phyloP scores from a whole-genome alignment of 1,140 invertebrate species.

The Scaptomyza graminum region DNA sequence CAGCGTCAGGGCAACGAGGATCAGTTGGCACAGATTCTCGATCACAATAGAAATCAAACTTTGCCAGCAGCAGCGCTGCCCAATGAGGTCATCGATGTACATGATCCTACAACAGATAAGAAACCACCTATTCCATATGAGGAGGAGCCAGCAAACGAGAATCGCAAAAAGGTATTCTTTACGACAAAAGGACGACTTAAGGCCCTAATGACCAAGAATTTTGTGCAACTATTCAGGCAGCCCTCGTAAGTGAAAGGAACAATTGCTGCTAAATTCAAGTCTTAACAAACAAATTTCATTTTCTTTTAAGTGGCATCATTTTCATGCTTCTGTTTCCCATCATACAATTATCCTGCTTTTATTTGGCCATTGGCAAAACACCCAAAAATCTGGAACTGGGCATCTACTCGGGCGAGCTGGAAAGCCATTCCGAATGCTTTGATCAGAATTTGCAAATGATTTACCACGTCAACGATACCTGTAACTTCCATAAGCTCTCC shows the following conservation, averaged over 20 bases:
- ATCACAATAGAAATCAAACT: constrained; percentile 53
- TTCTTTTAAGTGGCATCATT: constrained; percentile 87
- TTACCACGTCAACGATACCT: constrained; percentile 73
- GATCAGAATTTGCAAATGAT: constrained; percentile 66
- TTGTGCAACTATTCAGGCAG: constrained; percentile 87
- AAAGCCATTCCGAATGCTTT: constrained; percentile 74
- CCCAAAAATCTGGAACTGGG: constrained; percentile 89
- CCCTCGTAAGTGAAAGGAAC: constrained; percentile 85
- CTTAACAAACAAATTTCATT: too few relatives aligned
- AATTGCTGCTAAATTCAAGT: neutral
- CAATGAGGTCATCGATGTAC: constrained; percentile 68
- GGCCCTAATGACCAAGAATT: constrained; percentile 86
- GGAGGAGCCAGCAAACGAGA: constrained; percentile 63
- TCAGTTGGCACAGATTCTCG: constrained; percentile 58
- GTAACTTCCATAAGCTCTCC: constrained; percentile 85
- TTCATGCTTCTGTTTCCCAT: constrained; percentile 93
- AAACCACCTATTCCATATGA: constrained; percentile 61
- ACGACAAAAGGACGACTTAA: constrained; percentile 80
- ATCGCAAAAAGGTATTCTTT: constrained; percentile 71
- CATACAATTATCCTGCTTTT: constrained; percentile 91
- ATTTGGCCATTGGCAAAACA: constrained; percentile 91
- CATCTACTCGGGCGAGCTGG: constrained; percentile 90
- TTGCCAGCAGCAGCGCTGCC: constrained; percentile 57
- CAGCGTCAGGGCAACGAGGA: constrained; percentile 85
- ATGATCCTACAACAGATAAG: constrained; percentile 44